These are phyloP conservation scores for Ectemnius cavifrons DNA, from an alignment of 2,888 invertebrate species.

Conservation along the genomic window DNA sequence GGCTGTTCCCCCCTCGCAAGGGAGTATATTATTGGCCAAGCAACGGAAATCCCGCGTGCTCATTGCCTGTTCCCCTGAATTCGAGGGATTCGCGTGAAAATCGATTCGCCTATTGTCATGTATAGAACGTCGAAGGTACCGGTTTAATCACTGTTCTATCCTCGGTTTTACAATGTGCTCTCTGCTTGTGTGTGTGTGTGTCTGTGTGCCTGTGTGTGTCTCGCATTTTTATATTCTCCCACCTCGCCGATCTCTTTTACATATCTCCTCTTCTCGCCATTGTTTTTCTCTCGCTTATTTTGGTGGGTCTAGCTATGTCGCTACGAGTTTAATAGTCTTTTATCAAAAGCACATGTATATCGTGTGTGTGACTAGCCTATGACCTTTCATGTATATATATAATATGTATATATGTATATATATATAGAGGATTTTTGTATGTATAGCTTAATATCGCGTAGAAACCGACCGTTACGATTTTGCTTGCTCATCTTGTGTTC, in stretches of 20 bases:
- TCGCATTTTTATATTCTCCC: too few species aligned
- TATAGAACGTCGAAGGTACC: constrained; percentile 42
- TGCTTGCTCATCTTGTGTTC: too few species aligned
- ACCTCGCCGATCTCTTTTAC: too few species aligned
- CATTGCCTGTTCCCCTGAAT: too few species aligned
- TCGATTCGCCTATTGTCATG: constrained; percentile 56
- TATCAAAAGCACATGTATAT: constrained; percentile 77
- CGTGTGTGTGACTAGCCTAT: constrained; percentile 68
- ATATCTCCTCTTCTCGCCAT: constrained; percentile 9
- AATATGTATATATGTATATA: constrained; percentile 65
- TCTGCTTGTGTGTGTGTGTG: too few species aligned
- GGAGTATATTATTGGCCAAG: too few species aligned
- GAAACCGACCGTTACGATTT: constrained; percentile 64
- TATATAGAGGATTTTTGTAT: constrained; percentile 20
- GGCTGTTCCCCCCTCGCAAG: too few species aligned
- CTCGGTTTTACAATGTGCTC: too few species aligned
- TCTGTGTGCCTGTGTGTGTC: too few species aligned
- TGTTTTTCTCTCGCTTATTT: constrained; percentile 44
- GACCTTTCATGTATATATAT: constrained; percentile 63
- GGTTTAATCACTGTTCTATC: constrained; percentile 13
- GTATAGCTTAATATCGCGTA: constrained; percentile 63
- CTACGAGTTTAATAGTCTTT: constrained; percentile 72
- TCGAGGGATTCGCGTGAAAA: too few species aligned
- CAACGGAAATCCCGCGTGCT: too few species aligned
- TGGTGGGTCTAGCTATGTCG: constrained; percentile 64